Percentiles rank a stretch among this genome's conserved stretches.
These are phyloP conservation scores for Macrosiphum euphorbiae DNA, from an alignment of 2,888 invertebrate species.

Conservation along the genomic window DNA sequence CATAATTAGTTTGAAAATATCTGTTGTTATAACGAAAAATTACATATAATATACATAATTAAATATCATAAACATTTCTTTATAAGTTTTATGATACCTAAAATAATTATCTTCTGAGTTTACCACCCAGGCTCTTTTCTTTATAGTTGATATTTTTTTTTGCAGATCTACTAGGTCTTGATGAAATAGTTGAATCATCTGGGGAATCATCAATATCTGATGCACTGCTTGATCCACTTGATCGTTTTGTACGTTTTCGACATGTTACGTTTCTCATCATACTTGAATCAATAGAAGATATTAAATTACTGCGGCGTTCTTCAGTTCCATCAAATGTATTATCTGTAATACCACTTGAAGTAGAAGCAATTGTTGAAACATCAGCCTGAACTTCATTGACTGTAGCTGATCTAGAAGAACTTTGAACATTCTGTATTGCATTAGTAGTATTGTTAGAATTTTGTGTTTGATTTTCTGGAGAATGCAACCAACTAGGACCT, in stretches of 20 bases:
- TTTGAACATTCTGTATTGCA: neutral
- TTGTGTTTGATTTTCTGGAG: neutral
- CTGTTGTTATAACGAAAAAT: too few relatives aligned
- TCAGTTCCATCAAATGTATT: neutral
- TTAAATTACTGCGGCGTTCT: neutral
- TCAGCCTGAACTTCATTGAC: neutral
- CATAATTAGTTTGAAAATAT: too few relatives aligned
- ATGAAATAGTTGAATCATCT: constrained; percentile 1
- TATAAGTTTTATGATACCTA: too few relatives aligned
- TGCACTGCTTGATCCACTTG: neutral
- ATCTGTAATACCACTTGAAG: neutral
- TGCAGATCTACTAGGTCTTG: constrained; percentile 29
- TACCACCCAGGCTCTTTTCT: neutral
- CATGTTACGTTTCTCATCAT: constrained; percentile 36
- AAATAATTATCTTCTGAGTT: constrained; percentile 42
- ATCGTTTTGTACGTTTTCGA: constrained; percentile 1
- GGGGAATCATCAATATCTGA: neutral
- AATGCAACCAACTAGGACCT: constrained; percentile 26
- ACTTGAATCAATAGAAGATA: neutral
- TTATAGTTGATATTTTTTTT: constrained; percentile 24
- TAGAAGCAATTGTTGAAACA: neutral
- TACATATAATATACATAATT: too few relatives aligned
- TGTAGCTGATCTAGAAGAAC: neutral
- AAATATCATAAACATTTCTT: too few relatives aligned
- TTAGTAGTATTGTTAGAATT: neutral